Evolutionary conservation across 2,797 vertebrate genomes (phyloP).

Genomic region (Pseudotriccus pelzelni): DNA sequence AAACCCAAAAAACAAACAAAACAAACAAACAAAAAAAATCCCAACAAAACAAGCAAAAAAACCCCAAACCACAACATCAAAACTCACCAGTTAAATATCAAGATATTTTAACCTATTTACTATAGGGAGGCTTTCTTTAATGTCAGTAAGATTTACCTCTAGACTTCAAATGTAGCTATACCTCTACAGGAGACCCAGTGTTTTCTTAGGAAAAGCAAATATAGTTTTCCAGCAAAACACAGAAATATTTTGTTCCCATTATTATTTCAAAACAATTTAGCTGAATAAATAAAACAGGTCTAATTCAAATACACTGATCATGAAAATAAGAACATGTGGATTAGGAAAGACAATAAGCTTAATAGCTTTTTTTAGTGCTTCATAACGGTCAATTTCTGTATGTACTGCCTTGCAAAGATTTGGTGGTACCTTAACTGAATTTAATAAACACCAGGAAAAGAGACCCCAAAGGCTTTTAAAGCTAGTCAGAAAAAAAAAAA

Average conservation of each 20-base stretch:
- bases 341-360: neutral
- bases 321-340: neutral
- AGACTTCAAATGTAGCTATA: neutral
- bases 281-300: constrained; percentile 7
- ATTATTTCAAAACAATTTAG: neutral
- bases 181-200: neutral
- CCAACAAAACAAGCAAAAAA: fast-evolving
- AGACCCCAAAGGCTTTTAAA: neutral
- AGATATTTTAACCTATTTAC: neutral
- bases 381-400: neutral
- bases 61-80: neutral
- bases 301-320: neutral
- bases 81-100: neutral
- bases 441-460: neutral
- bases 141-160: neutral
- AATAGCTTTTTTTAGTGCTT: neutral
- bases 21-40: neutral
- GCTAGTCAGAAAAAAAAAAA: neutral
- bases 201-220: constrained; percentile 18
- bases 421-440: constrained; percentile 9
- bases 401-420: neutral
- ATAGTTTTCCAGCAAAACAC: neutral
- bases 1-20: neutral
- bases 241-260: neutral
- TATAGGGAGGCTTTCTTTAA: neutral